Percentiles rank a stretch among this genome's conserved stretches.
Conservation (phyloP, 2,113 vertebrate genomes). For the Opisthocomus hoazin region DNA sequence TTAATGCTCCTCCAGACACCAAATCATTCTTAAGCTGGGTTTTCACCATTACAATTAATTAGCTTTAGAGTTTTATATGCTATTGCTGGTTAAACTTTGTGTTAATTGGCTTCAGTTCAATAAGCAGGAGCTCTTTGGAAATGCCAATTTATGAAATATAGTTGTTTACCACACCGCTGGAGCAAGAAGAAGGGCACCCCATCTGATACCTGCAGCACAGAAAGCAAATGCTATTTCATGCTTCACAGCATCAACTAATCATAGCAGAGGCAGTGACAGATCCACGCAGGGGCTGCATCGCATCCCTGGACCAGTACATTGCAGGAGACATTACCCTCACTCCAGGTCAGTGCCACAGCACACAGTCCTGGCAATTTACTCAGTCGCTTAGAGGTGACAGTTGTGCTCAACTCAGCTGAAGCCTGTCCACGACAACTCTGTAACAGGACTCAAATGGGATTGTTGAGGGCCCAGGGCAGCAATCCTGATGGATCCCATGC, state of each 20-base stretch:
- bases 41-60: slow-evolving; percentile 7
- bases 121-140: neutral
- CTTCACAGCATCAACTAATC: neutral
- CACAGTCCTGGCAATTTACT: neutral
- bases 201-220: neutral
- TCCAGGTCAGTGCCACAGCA: neutral
- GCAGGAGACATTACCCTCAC: neutral
- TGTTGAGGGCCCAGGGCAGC: neutral
- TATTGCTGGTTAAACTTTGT: neutral
- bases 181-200: neutral
- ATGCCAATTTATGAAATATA: neutral
- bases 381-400: neutral
- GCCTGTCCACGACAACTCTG: neutral
- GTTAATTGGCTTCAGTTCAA: slow-evolving; percentile 2
- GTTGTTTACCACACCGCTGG: neutral
- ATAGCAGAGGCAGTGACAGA: neutral
- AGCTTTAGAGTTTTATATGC: neutral
- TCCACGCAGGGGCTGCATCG: neutral
- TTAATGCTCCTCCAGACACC: neutral
- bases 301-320: neutral
- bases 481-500: neutral
- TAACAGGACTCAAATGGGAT: neutral
- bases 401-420: neutral
- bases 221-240: slow-evolving; percentile 31
- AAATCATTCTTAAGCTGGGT: neutral